Evolutionary conservation across 2,113 vertebrate species (phyloP), one percentile per base, ranked within the genome.

Genomic region (Engystomops pustulosus): DNA sequence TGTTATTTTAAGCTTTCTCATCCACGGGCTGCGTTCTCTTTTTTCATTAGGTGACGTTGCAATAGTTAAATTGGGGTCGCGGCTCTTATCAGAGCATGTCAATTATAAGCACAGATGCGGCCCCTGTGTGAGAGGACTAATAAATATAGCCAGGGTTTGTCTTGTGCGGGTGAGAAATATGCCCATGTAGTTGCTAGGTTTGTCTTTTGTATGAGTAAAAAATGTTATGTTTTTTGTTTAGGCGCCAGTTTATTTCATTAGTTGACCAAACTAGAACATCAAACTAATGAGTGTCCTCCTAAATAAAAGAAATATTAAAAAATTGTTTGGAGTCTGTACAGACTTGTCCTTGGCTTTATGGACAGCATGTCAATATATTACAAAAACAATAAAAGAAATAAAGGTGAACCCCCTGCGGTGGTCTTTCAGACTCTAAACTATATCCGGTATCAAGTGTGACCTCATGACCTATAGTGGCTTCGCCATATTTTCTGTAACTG

Each of bases 21-120:
- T 69, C 68, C 17, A 60, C 23, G 27, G 69, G 10, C 53, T 32
- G 18, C 12, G 41, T 72, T 74, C 23, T 75, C 51, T 7, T 80
- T n/a, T 80, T 25, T 69, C 30, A 49, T 71, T 70, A 81, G 47
- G 65, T 81, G n/a, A 55, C n/a, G 32, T 53, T 80, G 38, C 78
- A 80, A 80, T 65, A 79, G 77, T 65, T 79, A 79, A 47, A 65
- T 47, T 80, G 78, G 58, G 78, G 55, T 80, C 55, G 49, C 60
- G 75, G 75, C 51, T 78, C 75, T 78, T 78, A 78, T 78, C 75
- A 41, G 75, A 78, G 53, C 75, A 60, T 60, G 75, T 58, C 75
- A 78, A 60, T 78, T 78, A 58, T 41, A 78, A 36, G 20, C 51
- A 27, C 75, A 78, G 75, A 78, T 78, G 75, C 60, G n/a, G 51